Evolutionary conservation across 2,113 vertebrate species (phyloP).

Genomic region (Danionella cerebrum): DNA sequence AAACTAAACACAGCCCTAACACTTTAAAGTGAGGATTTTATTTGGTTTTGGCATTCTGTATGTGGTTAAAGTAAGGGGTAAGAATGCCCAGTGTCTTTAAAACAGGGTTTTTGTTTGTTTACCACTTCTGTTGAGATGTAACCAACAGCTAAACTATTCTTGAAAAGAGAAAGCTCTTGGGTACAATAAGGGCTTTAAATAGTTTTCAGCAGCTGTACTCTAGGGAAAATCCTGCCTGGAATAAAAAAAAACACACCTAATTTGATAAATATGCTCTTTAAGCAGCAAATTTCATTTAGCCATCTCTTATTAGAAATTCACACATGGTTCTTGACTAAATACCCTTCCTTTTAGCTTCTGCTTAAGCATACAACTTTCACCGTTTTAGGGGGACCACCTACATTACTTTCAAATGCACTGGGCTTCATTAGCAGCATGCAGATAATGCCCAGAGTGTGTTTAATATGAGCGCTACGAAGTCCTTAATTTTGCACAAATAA

Average conservation of each 20-base stretch:
- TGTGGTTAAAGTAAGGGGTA: constrained; percentile 18
- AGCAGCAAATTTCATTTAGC: constrained; percentile 60
- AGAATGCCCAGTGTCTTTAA: constrained; percentile 26
- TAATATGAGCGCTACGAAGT: constrained; percentile 64
- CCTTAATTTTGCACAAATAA: constrained; percentile 69
- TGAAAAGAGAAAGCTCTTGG: constrained; percentile 55
- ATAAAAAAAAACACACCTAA: constrained; percentile 54
- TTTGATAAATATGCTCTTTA: constrained; percentile 75
- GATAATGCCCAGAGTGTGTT: constrained; percentile 57
- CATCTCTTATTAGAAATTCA: constrained; percentile 63
- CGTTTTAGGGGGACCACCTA: constrained; percentile 65
- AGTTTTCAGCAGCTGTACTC: constrained; percentile 56
- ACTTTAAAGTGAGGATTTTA: too few relatives aligned
- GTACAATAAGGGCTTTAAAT: constrained; percentile 69
- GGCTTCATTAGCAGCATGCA: constrained; percentile 63
- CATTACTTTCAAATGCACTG: constrained; percentile 51
- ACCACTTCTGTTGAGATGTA: constrained; percentile 54
- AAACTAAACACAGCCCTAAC: too few relatives aligned
- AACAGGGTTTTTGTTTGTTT: constrained; percentile 53
- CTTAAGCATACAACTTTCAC: constrained; percentile 58
- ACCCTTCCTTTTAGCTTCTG: constrained; percentile 60
- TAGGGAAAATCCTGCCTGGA: constrained; percentile 53
- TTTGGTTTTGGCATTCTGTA: too few relatives aligned
- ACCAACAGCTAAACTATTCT: constrained; percentile 55
- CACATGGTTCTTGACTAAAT: constrained; percentile 59